A percentile compares a stretch with the other conserved stretches of the same genome.
Conservation (phyloP, 2,113 vertebrate species). For the Calidris pygmaea region DNA sequence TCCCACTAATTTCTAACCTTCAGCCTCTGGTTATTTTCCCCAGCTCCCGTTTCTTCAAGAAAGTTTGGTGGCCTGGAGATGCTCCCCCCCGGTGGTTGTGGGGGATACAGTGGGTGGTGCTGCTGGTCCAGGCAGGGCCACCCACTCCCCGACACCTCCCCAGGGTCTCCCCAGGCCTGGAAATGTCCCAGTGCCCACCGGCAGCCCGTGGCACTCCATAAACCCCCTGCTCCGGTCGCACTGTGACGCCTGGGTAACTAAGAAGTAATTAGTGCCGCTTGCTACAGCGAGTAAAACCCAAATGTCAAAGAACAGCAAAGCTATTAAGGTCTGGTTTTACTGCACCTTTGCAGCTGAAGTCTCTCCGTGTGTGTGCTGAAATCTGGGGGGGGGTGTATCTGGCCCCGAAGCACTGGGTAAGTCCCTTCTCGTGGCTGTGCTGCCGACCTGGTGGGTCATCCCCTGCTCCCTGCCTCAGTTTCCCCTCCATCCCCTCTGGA, state of each 20-base stretch:
- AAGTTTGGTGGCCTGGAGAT: background rate
- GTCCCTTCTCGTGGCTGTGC: background rate
- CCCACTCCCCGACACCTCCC: accelerated
- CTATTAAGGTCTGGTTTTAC: background rate
- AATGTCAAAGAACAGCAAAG: constrained; percentile 59
- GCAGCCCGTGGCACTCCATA: constrained; percentile 14
- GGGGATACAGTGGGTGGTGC: accelerated
- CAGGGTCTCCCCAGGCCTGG: background rate
- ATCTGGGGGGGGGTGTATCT: background rate
- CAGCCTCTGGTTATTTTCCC: background rate
- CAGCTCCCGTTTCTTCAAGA: background rate
- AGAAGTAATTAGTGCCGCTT: constrained; percentile 57
- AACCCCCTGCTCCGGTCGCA: background rate
- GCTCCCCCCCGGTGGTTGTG: accelerated
- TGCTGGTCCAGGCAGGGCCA: background rate
- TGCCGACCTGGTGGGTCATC: background rate
- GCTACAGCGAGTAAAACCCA: constrained; percentile 56
- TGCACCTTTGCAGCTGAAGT: background rate
- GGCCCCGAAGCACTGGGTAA: background rate
- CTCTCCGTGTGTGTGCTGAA: background rate
- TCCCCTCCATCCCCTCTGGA: background rate
- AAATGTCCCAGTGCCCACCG: accelerated
- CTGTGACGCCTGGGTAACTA: background rate
- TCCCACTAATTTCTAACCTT: background rate
- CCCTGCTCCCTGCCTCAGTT: background rate